Evolutionary conservation across 2,888 invertebrate species (phyloP), one percentile per base, ranked within the genome.

Genomic region (Agrochola macilenta): DNA sequence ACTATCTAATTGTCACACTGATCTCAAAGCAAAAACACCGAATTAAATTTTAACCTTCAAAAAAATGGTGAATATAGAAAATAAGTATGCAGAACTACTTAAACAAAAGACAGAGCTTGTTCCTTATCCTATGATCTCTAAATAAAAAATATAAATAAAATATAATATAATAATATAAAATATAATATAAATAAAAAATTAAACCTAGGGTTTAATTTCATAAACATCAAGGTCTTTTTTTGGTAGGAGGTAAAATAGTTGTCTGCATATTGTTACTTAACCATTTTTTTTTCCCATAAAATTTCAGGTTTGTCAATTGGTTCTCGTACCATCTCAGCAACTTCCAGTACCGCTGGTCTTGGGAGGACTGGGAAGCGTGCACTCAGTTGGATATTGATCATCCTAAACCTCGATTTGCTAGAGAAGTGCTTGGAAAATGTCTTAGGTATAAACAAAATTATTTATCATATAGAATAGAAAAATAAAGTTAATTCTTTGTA

Each of bases 341-440:
- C 96, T 99, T 99, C 94, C 99, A 99, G 95, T 99, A 99, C 94
- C 98, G 99, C 74, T 99, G 99, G 99, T 99, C 99, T 4, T 99
- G 99, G 99, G 99, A 99, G 87, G 99, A 99, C 92, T 99, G 99
- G 99, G 98, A 98, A 91, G 98, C 98, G 23, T 98, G 98, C 90
- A 96, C 99, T n/a, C 97, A 98, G 84, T 95, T 99, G 43, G 99
- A 99, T 92, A 93, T 97, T 1, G 99, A 99, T 90, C 98, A 99
- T 95, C 99, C 99, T 0, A 98, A 99, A 89, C 99, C 99, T 1
- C 98, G 99, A 92, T 99, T 99, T 94, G 98, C 99, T 75, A 97
- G 98, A 85, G 99, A 99, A 95, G 99, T 99, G 30, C 97, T 99
- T 77, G 97, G 98, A 58, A 99, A 99, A 94, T 98, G 98, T 91